phyloP scores from a whole-genome alignment of 1,140 invertebrate species.

The Bombus superbus region DNA sequence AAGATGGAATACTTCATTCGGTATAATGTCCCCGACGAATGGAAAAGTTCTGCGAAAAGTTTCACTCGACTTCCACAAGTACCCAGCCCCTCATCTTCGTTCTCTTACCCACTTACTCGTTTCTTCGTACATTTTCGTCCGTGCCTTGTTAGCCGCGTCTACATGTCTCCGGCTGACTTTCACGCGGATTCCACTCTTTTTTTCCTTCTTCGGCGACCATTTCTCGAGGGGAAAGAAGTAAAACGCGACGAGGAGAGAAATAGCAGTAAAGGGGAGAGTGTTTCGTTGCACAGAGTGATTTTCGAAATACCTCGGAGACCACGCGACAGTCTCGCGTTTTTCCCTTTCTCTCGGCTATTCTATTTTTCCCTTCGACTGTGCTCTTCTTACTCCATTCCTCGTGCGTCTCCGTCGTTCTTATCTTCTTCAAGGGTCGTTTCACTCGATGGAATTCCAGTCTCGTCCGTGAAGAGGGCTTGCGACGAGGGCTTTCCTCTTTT shows the following conservation, averaged over 20 bases:
- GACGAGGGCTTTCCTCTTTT: constrained; percentile 40
- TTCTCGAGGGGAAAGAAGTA: background rate
- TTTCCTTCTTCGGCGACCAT: background rate
- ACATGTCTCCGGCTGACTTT: constrained; percentile 47
- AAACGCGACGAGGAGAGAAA: background rate
- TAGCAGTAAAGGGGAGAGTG: background rate
- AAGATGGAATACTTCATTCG: constrained; percentile 15
- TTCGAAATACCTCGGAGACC: constrained; percentile 53
- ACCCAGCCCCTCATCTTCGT: constrained; percentile 42
- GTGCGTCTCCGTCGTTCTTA: constrained; percentile 33
- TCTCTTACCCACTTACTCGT: constrained; percentile 30
- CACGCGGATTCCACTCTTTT: constrained; percentile 20
- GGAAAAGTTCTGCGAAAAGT: constrained; percentile 73
- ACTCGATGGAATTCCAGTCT: constrained; percentile 58
- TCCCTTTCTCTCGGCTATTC: constrained; percentile 9
- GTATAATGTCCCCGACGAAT: constrained; percentile 67
- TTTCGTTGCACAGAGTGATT: constrained; percentile 49
- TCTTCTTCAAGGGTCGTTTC: constrained; percentile 54
- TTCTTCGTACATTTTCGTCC: background rate
- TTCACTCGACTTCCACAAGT: constrained; percentile 64
- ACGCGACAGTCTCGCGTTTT: constrained; percentile 2
- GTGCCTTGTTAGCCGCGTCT: constrained; percentile 1
- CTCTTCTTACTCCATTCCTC: background rate
- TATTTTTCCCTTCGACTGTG: constrained; percentile 5
- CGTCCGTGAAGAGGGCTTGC: constrained; percentile 31